Conservation (phyloP, 2,113 vertebrate genomes). For the Ia io region DNA sequence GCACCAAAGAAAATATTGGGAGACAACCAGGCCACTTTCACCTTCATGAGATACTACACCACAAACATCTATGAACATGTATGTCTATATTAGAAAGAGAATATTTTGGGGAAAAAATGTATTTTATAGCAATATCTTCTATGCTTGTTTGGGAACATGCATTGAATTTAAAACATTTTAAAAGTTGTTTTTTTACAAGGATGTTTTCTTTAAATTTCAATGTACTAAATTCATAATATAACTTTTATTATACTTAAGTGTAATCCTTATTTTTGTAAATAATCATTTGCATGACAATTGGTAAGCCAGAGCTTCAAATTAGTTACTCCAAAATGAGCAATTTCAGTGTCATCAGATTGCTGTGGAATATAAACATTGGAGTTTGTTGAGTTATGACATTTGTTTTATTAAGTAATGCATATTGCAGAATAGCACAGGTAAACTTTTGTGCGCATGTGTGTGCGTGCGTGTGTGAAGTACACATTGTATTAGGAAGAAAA, state of each 20-base stretch:
- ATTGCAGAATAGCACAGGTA: neutral
- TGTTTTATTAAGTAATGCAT: conserved; percentile 17
- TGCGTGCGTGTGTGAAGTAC: neutral
- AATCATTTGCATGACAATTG: neutral
- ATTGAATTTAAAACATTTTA: conserved; percentile 7
- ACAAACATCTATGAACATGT: neutral
- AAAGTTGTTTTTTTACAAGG: too few relatives aligned
- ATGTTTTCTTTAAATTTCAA: neutral
- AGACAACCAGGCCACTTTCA: neutral
- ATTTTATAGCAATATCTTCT: neutral
- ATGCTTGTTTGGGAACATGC: neutral
- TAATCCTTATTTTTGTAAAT: conserved; percentile 10
- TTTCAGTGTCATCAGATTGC: neutral
- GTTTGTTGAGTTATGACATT: neutral
- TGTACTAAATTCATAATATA: neutral
- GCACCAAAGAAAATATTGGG: neutral
- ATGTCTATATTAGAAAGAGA: neutral
- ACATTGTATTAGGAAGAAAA: neutral
- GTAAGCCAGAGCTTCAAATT: neutral
- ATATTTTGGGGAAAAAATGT: neutral
- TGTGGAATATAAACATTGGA: neutral
- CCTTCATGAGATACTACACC: neutral
- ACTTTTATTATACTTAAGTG: neutral
- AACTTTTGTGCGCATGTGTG: neutral
- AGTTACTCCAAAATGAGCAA: neutral